Evolutionary conservation across 2,797 vertebrate genomes (phyloP).

Genomic region (Coendou prehensilis): DNA sequence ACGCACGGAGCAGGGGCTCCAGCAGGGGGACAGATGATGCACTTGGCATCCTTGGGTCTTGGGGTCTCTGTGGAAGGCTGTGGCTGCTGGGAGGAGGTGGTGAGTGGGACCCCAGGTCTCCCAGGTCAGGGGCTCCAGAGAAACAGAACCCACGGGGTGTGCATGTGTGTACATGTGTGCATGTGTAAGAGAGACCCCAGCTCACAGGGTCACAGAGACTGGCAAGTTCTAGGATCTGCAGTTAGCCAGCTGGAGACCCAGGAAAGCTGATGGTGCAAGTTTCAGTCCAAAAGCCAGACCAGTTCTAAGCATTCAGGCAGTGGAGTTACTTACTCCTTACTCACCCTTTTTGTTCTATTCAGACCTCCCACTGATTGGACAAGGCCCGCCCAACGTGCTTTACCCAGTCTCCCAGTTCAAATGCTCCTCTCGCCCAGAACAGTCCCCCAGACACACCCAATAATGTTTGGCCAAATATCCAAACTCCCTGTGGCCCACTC

Average conservation of each 20-base stretch:
- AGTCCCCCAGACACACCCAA: not conserved
- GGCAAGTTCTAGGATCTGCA: not conserved
- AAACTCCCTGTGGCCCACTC: not conserved
- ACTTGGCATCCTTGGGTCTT: not conserved
- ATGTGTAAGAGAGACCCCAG: not conserved
- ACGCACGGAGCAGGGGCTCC: not conserved
- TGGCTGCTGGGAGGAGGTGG: not conserved
- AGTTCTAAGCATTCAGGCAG: not conserved
- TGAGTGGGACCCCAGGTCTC: not conserved
- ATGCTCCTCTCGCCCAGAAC: not conserved
- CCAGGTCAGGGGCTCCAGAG: not conserved
- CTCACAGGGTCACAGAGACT: not conserved
- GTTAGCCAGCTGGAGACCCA: not conserved
- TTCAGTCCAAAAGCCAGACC: not conserved
- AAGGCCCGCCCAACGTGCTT: not conserved
- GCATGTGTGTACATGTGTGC: not conserved
- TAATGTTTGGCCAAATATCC: not conserved
- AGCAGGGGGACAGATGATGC: accelerated
- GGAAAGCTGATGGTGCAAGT: not conserved
- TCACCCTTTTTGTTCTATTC: not conserved
- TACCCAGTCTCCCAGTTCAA: not conserved
- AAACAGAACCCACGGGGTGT: not conserved
- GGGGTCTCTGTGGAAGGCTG: not conserved
- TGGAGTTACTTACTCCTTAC: no score
- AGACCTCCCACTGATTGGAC: not conserved